Percentiles rank a stretch among this genome's conserved stretches.
phyloP scores from a whole-genome alignment of 1,140 invertebrate genomes.

The Dendrolimus kikuchii region DNA sequence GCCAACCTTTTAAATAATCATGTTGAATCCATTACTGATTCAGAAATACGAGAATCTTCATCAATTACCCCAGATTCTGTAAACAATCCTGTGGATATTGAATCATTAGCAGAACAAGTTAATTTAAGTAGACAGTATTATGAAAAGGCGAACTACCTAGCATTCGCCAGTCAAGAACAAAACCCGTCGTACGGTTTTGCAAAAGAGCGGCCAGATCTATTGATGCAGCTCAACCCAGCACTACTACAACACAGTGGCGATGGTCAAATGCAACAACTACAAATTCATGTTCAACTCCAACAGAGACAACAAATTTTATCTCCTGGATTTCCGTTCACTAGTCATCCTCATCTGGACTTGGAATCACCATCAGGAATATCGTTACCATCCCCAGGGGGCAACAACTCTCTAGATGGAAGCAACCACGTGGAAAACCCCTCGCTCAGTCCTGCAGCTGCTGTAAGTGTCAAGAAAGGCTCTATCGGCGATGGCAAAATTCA shows the following conservation, averaged over 20 bases:
- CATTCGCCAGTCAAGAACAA: conserved; percentile 71
- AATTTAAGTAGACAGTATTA: conserved; percentile 72
- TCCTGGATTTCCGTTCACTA: conserved; percentile 79
- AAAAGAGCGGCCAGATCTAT: conserved; percentile 62
- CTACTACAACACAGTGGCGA: conserved; percentile 58
- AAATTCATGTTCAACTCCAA: conserved; percentile 80
- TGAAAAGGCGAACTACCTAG: conserved; percentile 67
- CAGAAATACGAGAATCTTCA: conserved; percentile 72
- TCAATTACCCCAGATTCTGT: conserved; percentile 78
- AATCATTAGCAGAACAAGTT: conserved; percentile 79
- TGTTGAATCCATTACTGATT: conserved; percentile 75
- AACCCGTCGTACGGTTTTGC: conserved; percentile 56
- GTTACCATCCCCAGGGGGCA: conserved; percentile 81
- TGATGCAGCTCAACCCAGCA: conserved; percentile 64
- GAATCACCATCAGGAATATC: conserved; percentile 86
- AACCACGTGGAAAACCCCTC: conserved; percentile 74
- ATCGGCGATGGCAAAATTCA: conserved; percentile 80
- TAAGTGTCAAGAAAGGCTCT: conserved; percentile 73
- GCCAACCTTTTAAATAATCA: conserved; percentile 79
- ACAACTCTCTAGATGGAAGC: conserved; percentile 78
- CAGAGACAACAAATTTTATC: conserved; percentile 77
- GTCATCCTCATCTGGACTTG: conserved; percentile 78
- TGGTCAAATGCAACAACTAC: conserved; percentile 77
- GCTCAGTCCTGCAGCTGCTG: conserved; percentile 77
- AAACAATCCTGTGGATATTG: conserved; percentile 79